A percentile compares a stretch with the other conserved stretches of the same genome.
These are phyloP conservation scores for Columba janthina DNA, from an alignment of 2,113 vertebrate species.

Conservation along the genomic window DNA sequence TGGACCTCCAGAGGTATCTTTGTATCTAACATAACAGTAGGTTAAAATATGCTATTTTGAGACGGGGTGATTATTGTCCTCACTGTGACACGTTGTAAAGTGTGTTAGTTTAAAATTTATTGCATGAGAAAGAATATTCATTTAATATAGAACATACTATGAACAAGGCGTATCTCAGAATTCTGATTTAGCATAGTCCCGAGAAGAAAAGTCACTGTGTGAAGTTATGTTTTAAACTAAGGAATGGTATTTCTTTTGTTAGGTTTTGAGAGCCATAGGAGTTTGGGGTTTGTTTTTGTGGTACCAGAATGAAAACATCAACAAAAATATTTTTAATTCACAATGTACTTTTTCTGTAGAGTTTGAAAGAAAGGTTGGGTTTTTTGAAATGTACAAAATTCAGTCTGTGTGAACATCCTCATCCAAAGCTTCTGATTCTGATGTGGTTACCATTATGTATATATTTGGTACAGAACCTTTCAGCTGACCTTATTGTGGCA, in stretches of 20 bases:
- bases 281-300: not conserved
- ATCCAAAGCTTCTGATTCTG: not conserved
- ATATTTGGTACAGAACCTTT: not conserved
- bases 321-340: not conserved
- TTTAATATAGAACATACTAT: not conserved
- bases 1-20: conserved; percentile 91
- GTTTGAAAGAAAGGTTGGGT: not conserved
- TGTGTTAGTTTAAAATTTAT: not conserved
- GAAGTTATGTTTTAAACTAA: not conserved
- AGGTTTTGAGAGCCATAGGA: not conserved
- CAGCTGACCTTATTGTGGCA: not conserved
- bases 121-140: not conserved
- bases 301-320: not conserved
- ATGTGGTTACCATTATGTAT: not conserved
- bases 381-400: not conserved
- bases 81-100: not conserved
- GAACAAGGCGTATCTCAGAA: not conserved
- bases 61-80: not conserved
- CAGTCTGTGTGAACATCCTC: not conserved
- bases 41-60: not conserved
- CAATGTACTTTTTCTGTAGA: not conserved
- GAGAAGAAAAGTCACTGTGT: not conserved
- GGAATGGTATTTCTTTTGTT: not conserved
- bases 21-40: not conserved
- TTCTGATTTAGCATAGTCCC: not conserved